Evolutionary conservation across 2,888 invertebrate genomes (phyloP), one percentile per base, ranked within the genome.

Genomic region (Laothoe populi): DNA sequence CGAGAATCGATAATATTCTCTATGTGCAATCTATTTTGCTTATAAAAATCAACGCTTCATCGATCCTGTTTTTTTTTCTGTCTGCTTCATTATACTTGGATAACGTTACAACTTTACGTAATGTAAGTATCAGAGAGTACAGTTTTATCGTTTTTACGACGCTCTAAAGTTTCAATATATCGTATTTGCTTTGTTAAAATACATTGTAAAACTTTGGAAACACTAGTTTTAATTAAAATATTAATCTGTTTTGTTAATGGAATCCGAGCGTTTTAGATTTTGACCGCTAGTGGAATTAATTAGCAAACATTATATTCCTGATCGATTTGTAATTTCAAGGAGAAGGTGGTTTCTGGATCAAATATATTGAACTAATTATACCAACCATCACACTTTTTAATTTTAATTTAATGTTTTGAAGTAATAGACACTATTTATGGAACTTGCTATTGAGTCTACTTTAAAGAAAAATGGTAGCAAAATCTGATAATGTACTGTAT

Each of bases 21-120:
- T 67, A 63, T 63, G 60, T 63, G 60, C 64, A 63, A 64, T 65
- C 64, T 67, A 64, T 66, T 67, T 60, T 71, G 65, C 63, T 62
- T 74, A 70, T 70, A 67, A 70, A 70, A 67, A 61, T 66, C 59
- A 67, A 74, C 66, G 78, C 75, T 70, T 70, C 74, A 70, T 67
- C 64, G 70, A 61, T 61, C 68, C 59, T 49, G 38, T 58, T 64
- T 72, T 77, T 72, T 72, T 77, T 72, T 71, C 62, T 66, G 66
- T 70, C 70, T 70, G 48, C 70, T 67, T 70, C 70, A 71, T 73
- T 70, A 71, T 71, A 48, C 65, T 62, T 60, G 69, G 71, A 69
- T 77, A 73, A 73, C 70, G 74, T 77, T 77, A 78, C 76, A n/a
- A 59, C 62, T 66, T 74, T 75, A 74, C 71, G 65, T 71, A 74